Evolutionary conservation across 1,140 invertebrate genomes (phyloP), one percentile per base, ranked within the genome.

Genomic region (Dendrolimus punctatus): DNA sequence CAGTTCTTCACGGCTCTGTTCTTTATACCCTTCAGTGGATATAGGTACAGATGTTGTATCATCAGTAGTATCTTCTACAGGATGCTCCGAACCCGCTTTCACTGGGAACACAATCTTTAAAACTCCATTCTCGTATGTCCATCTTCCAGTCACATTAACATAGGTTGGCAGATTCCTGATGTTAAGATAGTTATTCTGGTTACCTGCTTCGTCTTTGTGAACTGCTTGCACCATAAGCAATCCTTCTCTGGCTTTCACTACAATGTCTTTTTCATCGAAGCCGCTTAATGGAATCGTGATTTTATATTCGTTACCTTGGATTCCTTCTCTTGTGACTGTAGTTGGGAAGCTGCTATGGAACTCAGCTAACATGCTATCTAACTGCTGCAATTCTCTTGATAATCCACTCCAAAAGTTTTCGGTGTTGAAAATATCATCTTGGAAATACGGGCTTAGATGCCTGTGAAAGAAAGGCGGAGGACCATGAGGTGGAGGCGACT

Each of bases 91-190:
- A 4, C 43, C 46, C 6, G 46, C 41, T 45, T 64, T 66, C 5
- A 75, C 38, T 2, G 74, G 73, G 53, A 83, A 80, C 4, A 53
- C 52, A 5, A 83, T 66, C 8, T 60, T 71, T n/a, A 83, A 38
- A 0, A 78, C 40, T 5, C 55, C 64, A 5, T 68, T 46, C 0
- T 68, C 60, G 46, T 67, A 80, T 0, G 58, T 68, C 77, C 77
- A 83, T 8, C 51, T 75, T 0, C 80, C 80, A 37, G 44, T 62
- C 4, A 62, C 59, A 40, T 73, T 63, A 0, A 78, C 66, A 8
- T 9, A 38, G 5, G 23, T 44, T 0, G 73, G 73, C n/a, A 76
- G 40, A 4, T 58, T 59, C 39, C 62, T 62, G 4, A 71, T 46
- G 8, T 73, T 65, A 40, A 71, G 9, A 49, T 76, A 76, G 39